Evolutionary conservation across 2,888 invertebrate species (phyloP).

Genomic region (Bruchidius siliquastri): DNA sequence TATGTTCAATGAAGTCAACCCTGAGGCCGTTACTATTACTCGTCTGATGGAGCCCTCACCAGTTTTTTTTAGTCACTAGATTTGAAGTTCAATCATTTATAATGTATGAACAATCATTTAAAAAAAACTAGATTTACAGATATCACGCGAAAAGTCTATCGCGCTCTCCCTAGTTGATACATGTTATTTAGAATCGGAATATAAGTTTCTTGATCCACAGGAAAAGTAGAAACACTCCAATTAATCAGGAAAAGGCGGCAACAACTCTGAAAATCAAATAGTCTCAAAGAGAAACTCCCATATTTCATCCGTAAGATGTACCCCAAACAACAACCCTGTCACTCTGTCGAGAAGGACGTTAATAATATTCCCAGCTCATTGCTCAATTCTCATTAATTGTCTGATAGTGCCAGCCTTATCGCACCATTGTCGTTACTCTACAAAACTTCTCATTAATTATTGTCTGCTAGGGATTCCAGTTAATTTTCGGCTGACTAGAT

Average conservation of each 20-base stretch:
- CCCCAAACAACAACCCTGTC: neutral
- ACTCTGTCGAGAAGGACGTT: neutral
- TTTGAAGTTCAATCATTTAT: no score
- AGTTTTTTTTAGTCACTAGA: no score
- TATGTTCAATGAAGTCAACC: no score
- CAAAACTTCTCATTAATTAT: conserved; percentile 45
- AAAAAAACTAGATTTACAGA: no score
- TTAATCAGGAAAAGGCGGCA: neutral
- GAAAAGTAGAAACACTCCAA: no score
- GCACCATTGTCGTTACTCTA: conserved; percentile 37
- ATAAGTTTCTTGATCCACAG: no score
- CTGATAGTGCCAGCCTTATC: conserved; percentile 40
- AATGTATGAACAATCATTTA: no score
- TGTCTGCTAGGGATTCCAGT: conserved; percentile 40
- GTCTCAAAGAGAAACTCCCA: neutral
- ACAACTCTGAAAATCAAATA: neutral
- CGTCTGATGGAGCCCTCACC: no score
- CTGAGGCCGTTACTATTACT: no score
- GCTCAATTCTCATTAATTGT: conserved; percentile 39
- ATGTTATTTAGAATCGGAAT: no score
- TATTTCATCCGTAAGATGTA: neutral
- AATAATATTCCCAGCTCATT: neutral
- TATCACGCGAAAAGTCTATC: no score
- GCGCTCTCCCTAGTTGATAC: no score
- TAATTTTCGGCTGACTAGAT: conserved; percentile 41